Evolutionary conservation across 2,888 invertebrate species (phyloP), one percentile per base, ranked within the genome.

Genomic region (Cephus nigrinus): DNA sequence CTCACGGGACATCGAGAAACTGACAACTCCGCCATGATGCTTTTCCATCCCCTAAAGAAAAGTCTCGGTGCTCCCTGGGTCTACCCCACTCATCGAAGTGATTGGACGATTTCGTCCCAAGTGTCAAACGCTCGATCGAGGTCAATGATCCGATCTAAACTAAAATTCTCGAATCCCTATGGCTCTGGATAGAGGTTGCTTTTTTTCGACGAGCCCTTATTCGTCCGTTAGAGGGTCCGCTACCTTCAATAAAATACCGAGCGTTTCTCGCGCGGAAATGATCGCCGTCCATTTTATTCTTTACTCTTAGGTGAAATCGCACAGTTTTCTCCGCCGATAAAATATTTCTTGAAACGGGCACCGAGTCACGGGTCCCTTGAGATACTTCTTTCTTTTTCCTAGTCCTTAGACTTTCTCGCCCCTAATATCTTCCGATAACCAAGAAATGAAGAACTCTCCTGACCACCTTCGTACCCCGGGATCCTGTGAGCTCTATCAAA

Each of bases 201-300:
- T 31, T 55, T 40, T 71, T 71, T 30, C 4, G 71, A 71, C 71
- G 32, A 31, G 12, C 71, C 71, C 9, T 23, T 55, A 23, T 23
- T 55, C 23, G 55, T 9, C 55, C 23, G 55, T 55, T 55, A 55
- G 2, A 9, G 23, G 23, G 9, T 15, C 15, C 15, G 5, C 55
- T 23, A 23, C 55, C 12, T 71, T 71, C 32, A 71, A 31, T 71
- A 33, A 71, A 71, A 71, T 71, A 71, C 31, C 71, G 71, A 71
- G 12, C 31, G 71, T 31, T 71, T 71, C 71, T 33, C 32, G 12
- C 71, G 31, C 71, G 71, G 71, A 71, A 31, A 31, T 33, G 71
- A 71, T 71, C 31, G 31, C 32, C 71, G 31, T 71, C 9, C 71
- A 31, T 71, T 71, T 33, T 55, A 9, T 55, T 55, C 55, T 9